Evolutionary conservation across 2,113 vertebrate species (phyloP).

Genomic region (Haemorhous mexicanus): DNA sequence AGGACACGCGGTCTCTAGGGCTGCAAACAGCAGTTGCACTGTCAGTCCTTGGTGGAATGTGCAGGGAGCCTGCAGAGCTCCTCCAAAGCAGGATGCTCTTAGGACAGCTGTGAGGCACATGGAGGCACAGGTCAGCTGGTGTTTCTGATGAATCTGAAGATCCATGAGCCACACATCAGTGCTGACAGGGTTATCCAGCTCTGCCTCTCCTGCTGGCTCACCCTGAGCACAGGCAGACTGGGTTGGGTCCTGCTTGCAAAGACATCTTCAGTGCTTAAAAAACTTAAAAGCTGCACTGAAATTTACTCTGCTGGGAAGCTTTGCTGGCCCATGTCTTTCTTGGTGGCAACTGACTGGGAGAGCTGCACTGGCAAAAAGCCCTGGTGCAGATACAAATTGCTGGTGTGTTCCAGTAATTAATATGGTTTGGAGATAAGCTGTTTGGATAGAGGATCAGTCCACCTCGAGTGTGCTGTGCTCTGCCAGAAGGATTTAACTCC

Average conservation of each 20-base stretch:
- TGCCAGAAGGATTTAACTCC: not conserved
- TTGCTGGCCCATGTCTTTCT: not conserved
- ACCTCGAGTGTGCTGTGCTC: accelerated
- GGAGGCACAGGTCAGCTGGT: not conserved
- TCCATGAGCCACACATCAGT: not conserved
- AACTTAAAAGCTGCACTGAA: not conserved
- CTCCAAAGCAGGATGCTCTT: not conserved
- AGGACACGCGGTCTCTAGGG: not conserved
- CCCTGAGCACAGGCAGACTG: not conserved
- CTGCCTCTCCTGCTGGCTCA: not conserved
- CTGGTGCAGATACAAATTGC: not conserved
- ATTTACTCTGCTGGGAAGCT: not conserved
- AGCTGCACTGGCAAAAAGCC: not conserved
- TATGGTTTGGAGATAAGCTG: not conserved
- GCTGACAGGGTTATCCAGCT: not conserved
- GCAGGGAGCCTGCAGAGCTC: not conserved
- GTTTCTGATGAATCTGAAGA: not conserved
- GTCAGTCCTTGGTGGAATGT: not conserved
- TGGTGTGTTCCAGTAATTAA: not conserved
- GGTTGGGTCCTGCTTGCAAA: not conserved
- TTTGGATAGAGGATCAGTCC: not conserved
- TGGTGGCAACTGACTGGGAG: not conserved
- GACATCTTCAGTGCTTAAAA: not conserved
- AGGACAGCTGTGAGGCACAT: not conserved
- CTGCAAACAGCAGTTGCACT: accelerated